Evolutionary conservation across 2,797 vertebrate species (phyloP), one percentile per base, ranked within the genome.

Genomic region (Pangasius krempfi): DNA sequence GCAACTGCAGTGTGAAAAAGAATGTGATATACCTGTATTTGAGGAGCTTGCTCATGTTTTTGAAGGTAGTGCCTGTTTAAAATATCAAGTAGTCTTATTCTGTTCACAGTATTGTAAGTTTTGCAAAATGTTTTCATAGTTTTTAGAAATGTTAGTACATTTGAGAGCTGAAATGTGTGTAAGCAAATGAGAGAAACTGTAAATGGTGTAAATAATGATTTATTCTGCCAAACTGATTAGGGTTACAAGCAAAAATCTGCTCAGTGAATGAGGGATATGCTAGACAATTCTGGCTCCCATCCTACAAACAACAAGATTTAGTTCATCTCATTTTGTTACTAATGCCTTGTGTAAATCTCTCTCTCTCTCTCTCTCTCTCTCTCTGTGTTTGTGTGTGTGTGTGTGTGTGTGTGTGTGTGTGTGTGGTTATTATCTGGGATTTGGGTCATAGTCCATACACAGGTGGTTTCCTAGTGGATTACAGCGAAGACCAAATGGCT

Each of bases 391-490:
- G 88, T 9, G 75, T 87, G 68, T 60, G 68, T 54, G 40, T 33
- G 72, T 56, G 88, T 9, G 73, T 87, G 87, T 10, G 70, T 87
- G 68, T 64, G 79, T 85, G 47, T 90, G 90, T 91, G 54, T 75
- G 84, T 91, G 50, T 89, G 90, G 64, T 73, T 90, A 89, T 92
- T 87, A 93, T 89, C 81, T 90, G 88, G 81, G 88, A 91, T 91
- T 88, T 91, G 87, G 85, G 33, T 92, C 91, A 89, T 86, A 73
- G 56, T 88, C 68, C 78, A 91, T 88, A 89, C 90, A 89, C 30
- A 2, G 52, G 78, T 78, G 88, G 86, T 90, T 78, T 62, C 73
- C 54, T 66, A 89, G 92, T 94, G 94, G 94, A 95, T 88, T 91
- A 92, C 90, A 89, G 66, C 44, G 85, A 90, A 88, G 80, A 66